Conservation (phyloP, 2,797 vertebrate genomes). For the Linurgus olivaceus region DNA sequence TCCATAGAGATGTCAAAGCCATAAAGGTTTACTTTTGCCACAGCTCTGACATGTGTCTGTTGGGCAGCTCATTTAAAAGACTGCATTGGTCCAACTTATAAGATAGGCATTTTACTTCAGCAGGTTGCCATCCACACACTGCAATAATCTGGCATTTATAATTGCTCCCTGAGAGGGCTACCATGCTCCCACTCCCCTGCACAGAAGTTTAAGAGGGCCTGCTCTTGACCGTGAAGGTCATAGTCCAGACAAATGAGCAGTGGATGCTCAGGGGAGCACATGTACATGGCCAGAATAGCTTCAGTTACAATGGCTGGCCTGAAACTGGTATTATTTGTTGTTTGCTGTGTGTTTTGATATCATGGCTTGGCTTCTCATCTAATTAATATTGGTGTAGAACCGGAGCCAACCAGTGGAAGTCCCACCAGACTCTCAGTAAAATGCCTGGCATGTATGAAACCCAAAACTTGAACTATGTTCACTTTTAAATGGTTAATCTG, state of each 20-base stretch:
- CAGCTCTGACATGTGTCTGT: not conserved
- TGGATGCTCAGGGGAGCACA: accelerated
- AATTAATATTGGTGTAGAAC: not conserved
- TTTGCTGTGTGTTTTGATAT: not conserved
- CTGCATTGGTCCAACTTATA: not conserved
- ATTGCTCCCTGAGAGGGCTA: not conserved
- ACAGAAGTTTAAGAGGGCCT: not conserved
- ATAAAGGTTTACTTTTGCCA: not conserved
- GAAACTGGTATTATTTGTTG: not conserved
- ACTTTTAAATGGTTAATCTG: not conserved
- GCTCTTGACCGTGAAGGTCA: not conserved
- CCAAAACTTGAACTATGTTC: not conserved
- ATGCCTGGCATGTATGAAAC: not conserved
- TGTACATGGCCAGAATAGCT: not conserved
- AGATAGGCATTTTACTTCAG: not conserved
- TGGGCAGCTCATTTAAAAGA: not conserved
- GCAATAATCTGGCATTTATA: not conserved
- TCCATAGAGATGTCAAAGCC: not conserved
- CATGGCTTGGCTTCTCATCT: not conserved
- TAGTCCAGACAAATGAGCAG: not conserved
- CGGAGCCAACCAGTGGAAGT: not conserved
- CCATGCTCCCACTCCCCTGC: accelerated
- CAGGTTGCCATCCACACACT: not conserved
- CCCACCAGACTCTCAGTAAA: not conserved
- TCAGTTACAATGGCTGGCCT: not conserved